These are phyloP conservation scores for Eupleurogrammus muticus DNA, from an alignment of 2,797 vertebrate genomes.

Conservation along the genomic window DNA sequence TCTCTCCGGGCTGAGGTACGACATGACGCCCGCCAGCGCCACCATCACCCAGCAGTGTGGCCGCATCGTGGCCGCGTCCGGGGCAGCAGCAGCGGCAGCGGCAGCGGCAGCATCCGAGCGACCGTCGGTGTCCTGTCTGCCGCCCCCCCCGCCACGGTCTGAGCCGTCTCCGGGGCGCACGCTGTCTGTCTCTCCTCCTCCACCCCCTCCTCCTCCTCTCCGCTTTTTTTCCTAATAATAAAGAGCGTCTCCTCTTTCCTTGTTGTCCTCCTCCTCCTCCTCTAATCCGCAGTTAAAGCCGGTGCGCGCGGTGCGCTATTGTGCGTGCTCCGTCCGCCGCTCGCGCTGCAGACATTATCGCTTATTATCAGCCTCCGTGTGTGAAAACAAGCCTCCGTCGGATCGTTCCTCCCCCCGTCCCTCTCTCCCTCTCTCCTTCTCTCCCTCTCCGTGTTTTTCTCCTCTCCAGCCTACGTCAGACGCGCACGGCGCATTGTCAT, in stretches of 20 bases:
- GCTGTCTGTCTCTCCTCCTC: conserved; percentile 49
- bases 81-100: conserved; percentile 64
- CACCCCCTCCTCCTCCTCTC: conserved; percentile 20
- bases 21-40: conserved; percentile 86
- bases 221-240: conserved; percentile 72
- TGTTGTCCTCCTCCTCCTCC: conserved; percentile 65
- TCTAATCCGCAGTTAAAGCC: conserved; percentile 84
- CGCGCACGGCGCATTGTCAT: conserved; percentile 75
- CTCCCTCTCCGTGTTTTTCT: conserved; percentile 64
- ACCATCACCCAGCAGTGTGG: conserved; percentile 86
- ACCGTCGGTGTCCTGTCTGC: conserved; percentile 68
- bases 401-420: conserved; percentile 20
- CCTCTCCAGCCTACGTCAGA: conserved; percentile 80
- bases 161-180: conserved; percentile 66
- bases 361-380: conserved; percentile 15
- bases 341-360: conserved; percentile 26
- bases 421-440: conserved; percentile 27
- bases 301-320: conserved; percentile 78
- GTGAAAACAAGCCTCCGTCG: conserved; percentile 58
- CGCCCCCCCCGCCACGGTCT: conserved; percentile 72
- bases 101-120: conserved; percentile 85
- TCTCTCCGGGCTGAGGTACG: conserved; percentile 89
- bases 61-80: conserved; percentile 85
- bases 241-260: conserved; percentile 79
- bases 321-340: conserved; percentile 73